Percentiles rank a stretch among this genome's conserved stretches.
These are phyloP conservation scores for Myanophis thanlyinensis DNA, from an alignment of 2,113 vertebrate species.

Conservation along the genomic window DNA sequence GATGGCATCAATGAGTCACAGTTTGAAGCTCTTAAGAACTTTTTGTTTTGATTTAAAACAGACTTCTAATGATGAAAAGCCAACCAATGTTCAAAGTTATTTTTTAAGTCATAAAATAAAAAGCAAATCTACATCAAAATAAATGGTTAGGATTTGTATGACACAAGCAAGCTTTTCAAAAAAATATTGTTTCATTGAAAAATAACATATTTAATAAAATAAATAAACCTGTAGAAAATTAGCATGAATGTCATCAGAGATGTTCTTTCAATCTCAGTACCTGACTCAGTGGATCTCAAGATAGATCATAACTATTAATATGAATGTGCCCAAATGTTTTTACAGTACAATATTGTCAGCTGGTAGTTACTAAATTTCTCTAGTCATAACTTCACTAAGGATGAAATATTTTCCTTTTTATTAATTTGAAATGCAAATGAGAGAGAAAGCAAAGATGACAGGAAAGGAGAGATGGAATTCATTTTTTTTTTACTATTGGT, in stretches of 20 bases:
- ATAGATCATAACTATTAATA: background rate
- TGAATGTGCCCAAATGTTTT: background rate
- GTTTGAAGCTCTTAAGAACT: background rate
- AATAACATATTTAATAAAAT: background rate
- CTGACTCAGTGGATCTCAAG: background rate
- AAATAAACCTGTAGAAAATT: background rate
- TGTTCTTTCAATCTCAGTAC: background rate
- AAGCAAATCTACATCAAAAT: background rate
- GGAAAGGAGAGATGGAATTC: no score
- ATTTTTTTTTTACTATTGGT: no score
- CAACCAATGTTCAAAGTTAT: background rate
- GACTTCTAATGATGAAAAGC: conserved; percentile 9
- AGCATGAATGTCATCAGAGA: background rate
- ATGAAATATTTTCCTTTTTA: background rate
- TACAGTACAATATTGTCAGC: background rate
- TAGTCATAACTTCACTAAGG: background rate
- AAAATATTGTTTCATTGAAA: background rate
- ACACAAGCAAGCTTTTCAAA: background rate
- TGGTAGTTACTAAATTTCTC: background rate
- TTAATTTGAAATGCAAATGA: background rate
- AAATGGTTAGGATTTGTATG: background rate
- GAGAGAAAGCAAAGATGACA: background rate
- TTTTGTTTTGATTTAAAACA: conserved; percentile 2
- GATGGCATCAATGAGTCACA: background rate
- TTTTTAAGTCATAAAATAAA: background rate